A percentile compares a stretch with the other conserved stretches of the same genome.
Evolutionary conservation across 1,140 invertebrate species (phyloP).

Genomic region (Rhynchophorus ferrugineus): DNA sequence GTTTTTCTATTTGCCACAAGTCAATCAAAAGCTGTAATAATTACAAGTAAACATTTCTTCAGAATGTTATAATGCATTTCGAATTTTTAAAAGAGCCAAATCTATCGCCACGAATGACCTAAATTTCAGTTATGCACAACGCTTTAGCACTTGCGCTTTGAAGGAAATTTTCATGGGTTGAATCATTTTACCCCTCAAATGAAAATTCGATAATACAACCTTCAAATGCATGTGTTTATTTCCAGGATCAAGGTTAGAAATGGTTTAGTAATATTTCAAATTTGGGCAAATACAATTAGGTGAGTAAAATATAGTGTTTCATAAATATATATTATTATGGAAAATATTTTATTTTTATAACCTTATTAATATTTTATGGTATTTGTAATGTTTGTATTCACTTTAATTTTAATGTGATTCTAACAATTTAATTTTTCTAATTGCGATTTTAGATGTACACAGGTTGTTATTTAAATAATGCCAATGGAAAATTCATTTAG

Average conservation of each 20-base stretch:
- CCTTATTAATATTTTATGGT: too few relatives aligned
- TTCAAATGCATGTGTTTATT: conserved; percentile 9
- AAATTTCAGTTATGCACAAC: neutral
- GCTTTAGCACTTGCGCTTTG: neutral
- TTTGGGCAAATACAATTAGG: neutral
- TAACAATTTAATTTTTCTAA: too few relatives aligned
- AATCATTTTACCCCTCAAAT: neutral
- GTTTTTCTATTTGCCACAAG: too few relatives aligned
- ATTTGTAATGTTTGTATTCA: too few relatives aligned
- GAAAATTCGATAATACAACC: conserved; percentile 16
- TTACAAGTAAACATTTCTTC: too few relatives aligned
- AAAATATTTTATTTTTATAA: too few relatives aligned
- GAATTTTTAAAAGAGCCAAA: too few relatives aligned
- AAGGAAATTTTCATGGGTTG: neutral
- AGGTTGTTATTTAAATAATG: too few relatives aligned
- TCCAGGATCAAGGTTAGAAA: conserved; percentile 14
- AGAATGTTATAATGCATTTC: too few relatives aligned
- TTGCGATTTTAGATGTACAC: too few relatives aligned
- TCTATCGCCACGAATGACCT: neutral
- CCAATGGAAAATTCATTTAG: neutral
- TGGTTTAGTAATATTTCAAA: neutral
- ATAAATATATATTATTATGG: neutral
- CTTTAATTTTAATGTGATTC: too few relatives aligned
- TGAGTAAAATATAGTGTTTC: neutral
- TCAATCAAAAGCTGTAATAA: too few relatives aligned